Evolutionary conservation across 30 jellyfish, hydroid and myxozoan species (phyloP), one percentile per base, ranked within the genome.

Genomic region (Cassiopea andromeda): DNA sequence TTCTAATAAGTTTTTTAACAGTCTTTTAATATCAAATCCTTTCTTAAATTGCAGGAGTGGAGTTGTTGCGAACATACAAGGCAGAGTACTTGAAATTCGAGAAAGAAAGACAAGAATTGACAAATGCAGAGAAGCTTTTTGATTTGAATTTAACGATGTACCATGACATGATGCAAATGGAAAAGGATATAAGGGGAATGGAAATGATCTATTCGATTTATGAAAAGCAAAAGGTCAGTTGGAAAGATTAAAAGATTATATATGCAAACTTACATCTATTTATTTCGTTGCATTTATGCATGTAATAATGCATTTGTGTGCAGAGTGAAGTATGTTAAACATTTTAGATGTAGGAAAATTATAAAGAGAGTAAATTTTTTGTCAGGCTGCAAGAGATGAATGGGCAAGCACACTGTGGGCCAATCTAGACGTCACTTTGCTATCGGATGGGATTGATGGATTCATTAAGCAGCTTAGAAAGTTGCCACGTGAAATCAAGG

Each of bases 361-460:
- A 16, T 8, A 10, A 70, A 19, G 17, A 2, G 27, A 27, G 38
- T 70, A 4, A 1, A 14, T 2, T 8, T 70, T 70, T 18, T 70
- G 58, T 1, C 43, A 94, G 98, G 97, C 97, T 80, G 98, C 98
- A 1, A 83, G 96, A 69, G 96, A 85, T 64, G 97, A 94, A 69
- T 94, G 98, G 98, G 92, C 98, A 18, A 94, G 83, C 80, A 94
- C 98, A 17, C 84, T 94, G 16, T 94, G 98, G 98, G 98, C 94
- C 2, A 94, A 94, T 70, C 93, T 94, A 1, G 97, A 94, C 79
- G 97, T 94, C 71, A 87, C 85, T 3, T 81, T 94, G 81, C 87
- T 94, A 13, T 90, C 97, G 7, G 94, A 85, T 71, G 98, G 98
- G 18, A 80, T 94, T 69, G 98, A 94, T 85, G 96, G 92, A 12